These are phyloP conservation scores for Drosophila mimetica DNA, from an alignment of 2,888 invertebrate genomes.

Conservation along the genomic window DNA sequence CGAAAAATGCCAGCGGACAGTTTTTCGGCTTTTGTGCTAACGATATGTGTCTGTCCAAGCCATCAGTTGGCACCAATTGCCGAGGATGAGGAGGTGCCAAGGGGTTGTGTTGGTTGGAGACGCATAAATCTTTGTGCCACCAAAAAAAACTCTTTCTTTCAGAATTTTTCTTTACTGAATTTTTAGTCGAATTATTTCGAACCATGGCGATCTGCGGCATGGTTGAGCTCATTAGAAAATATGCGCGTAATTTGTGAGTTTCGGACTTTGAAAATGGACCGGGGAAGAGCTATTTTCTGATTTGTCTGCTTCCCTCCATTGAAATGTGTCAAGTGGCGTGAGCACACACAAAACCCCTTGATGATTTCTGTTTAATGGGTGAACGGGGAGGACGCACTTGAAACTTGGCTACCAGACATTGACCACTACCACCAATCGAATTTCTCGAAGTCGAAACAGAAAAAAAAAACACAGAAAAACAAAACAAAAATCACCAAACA, in stretches of 20 bases:
- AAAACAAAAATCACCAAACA: constrained; percentile 19
- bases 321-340: constrained; percentile 76
- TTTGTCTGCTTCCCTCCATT: constrained; percentile 55
- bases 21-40: constrained; percentile 68
- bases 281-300: constrained; percentile 64
- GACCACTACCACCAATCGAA: constrained; percentile 70
- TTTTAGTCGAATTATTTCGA: constrained; percentile 50
- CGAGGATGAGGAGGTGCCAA: constrained; percentile 49
- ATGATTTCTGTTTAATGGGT: constrained; percentile 9
- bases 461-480: constrained; percentile 6
- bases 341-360: constrained; percentile 30
- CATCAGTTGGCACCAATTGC: constrained; percentile 50
- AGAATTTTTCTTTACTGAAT: constrained; percentile 1
- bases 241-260: constrained; percentile 78
- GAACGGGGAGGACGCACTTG: constrained; percentile 59
- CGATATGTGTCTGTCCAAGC: constrained; percentile 55
- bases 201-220: constrained; percentile 68
- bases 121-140: constrained; percentile 68
- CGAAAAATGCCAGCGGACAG: constrained; percentile 51
- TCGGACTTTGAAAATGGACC: constrained; percentile 30
- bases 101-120: constrained; percentile 20
- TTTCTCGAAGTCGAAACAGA: constrained; percentile 2
- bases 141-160: constrained; percentile 1
- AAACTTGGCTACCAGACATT: constrained; percentile 58
- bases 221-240: constrained; percentile 79